phyloP scores from a whole-genome alignment of 2,113 vertebrate genomes.

The Anser brachyrhynchus region DNA sequence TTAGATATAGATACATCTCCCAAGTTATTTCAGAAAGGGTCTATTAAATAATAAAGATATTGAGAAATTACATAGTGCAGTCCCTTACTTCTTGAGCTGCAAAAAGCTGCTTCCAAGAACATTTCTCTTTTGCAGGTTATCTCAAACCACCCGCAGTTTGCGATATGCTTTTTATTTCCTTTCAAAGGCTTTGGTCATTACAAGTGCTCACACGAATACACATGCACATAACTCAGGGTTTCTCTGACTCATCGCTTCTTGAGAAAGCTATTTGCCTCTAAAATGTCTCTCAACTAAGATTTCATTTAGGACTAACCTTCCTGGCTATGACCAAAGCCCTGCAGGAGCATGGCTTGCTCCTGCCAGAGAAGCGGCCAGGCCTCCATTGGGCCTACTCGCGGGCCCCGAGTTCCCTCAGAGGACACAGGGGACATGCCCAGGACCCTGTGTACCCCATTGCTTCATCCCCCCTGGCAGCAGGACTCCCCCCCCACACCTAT shows the following conservation, averaged over 20 bases:
- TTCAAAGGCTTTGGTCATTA: background rate
- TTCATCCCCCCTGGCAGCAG: background rate
- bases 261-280: background rate
- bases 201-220: background rate
- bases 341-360: fast-evolving
- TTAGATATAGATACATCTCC: background rate
- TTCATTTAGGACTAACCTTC: background rate
- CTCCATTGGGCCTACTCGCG: fast-evolving
- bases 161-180: background rate
- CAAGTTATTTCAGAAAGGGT: background rate
- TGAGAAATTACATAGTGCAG: background rate
- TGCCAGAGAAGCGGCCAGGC: background rate
- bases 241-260: background rate
- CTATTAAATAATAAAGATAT: background rate
- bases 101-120: background rate
- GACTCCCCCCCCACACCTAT: background rate
- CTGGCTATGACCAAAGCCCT: background rate
- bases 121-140: background rate
- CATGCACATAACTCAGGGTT: background rate
- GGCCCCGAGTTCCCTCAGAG: background rate
- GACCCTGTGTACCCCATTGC: background rate
- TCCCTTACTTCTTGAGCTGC: background rate
- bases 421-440: background rate
- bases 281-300: background rate
- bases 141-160: background rate